phyloP scores from a whole-genome alignment of 2,113 vertebrate genomes.

The Daphoenositta chrysoptera region DNA sequence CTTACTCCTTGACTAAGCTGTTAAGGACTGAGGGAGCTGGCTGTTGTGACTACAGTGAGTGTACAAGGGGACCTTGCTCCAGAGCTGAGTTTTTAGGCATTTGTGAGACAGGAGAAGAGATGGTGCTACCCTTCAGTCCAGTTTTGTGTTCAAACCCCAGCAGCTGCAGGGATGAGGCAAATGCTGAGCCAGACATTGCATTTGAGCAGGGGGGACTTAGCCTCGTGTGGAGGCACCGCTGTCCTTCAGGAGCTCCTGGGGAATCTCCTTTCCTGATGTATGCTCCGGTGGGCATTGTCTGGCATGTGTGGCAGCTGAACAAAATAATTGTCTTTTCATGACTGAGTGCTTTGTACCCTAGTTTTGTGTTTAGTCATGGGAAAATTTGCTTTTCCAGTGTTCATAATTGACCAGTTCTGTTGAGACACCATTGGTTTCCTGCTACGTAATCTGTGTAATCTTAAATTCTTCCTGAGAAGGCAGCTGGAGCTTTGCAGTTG shows the following conservation, averaged over 20 bases:
- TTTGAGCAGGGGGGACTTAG: neutral
- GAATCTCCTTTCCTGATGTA: neutral
- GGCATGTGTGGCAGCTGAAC: neutral
- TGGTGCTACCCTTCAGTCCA: neutral
- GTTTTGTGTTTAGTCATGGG: neutral
- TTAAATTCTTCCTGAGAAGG: neutral
- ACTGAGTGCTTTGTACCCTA: neutral
- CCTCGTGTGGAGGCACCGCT: fast-evolving
- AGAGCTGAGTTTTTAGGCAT: neutral
- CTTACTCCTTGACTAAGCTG: fast-evolving
- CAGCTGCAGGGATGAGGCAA: neutral
- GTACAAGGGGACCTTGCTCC: neutral
- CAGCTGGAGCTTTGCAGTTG: neutral
- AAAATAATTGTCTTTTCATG: neutral
- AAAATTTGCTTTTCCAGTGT: neutral
- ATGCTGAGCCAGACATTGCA: neutral
- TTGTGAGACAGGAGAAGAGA: neutral
- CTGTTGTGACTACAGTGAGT: neutral
- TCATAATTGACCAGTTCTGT: neutral
- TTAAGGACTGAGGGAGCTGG: neutral
- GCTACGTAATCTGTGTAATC: fast-evolving
- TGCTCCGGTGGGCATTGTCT: neutral
- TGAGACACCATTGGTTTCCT: neutral
- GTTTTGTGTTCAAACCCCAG: neutral
- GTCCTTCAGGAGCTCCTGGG: neutral